phyloP scores from a whole-genome alignment of 2,113 vertebrate genomes.

The Chlamydotis undulata region DNA sequence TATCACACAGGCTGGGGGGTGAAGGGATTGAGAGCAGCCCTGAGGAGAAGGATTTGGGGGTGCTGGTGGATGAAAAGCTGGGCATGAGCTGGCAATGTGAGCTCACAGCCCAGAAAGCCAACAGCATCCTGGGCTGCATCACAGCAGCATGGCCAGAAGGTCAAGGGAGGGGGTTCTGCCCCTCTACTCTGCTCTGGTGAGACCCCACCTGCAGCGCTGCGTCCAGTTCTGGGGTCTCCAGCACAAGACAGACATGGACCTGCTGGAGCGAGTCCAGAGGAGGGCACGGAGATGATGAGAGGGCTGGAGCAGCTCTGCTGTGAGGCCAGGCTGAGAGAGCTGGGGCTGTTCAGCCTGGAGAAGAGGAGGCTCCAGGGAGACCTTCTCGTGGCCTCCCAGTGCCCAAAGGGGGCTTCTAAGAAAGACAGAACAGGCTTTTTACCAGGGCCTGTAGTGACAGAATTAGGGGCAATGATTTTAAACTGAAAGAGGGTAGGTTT shows the following conservation, averaged over 20 bases:
- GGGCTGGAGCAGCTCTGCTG: too few relatives aligned
- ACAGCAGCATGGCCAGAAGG: not conserved
- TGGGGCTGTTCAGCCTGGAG: not conserved
- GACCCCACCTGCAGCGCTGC: not conserved
- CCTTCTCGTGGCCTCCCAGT: fast-evolving
- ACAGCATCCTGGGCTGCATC: fast-evolving
- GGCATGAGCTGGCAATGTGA: not conserved
- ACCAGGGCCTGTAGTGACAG: too few relatives aligned
- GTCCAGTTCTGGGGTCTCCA: not conserved
- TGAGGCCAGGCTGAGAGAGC: not conserved
- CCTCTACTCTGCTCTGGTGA: not conserved
- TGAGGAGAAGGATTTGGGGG: not conserved
- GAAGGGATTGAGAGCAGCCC: not conserved
- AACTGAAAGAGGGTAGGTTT: too few relatives aligned
- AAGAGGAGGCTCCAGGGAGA: not conserved
- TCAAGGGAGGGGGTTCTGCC: not conserved
- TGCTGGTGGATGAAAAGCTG: not conserved
- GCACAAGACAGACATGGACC: not conserved
- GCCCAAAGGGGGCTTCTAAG: not conserved
- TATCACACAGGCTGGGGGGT: not conserved
- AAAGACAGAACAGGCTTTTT: too few relatives aligned
- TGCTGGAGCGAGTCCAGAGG: not conserved
- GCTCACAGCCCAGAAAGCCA: not conserved
- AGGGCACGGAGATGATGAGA: not conserved
- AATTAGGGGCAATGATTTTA: too few relatives aligned